phyloP scores from a whole-genome alignment of 2,888 invertebrate genomes.

The Clostera curtula region DNA sequence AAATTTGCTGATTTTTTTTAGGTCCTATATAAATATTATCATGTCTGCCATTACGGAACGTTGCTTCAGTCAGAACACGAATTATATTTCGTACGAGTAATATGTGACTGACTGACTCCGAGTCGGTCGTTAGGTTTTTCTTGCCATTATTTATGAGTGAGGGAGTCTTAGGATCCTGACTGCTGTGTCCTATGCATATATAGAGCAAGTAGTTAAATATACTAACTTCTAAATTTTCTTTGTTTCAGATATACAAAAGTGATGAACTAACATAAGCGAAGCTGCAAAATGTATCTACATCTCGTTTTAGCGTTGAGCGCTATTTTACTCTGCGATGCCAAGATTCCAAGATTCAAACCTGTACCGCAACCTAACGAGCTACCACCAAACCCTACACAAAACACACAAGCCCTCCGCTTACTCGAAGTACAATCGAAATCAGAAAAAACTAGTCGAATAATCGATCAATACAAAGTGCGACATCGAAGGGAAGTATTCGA shows the following conservation, averaged over 20 bases:
- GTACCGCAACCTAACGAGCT: slow-evolving; percentile 45
- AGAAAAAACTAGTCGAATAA: slow-evolving; percentile 53
- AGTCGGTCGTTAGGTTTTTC: too few species aligned
- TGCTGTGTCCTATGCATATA: too few species aligned
- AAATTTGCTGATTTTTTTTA: too few species aligned
- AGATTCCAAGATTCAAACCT: slow-evolving; percentile 49
- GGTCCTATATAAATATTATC: too few species aligned
- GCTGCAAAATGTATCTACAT: slow-evolving; percentile 59
- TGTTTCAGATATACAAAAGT: slow-evolving; percentile 55
- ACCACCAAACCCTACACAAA: slow-evolving; percentile 44
- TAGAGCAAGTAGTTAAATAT: too few species aligned
- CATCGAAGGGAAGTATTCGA: slow-evolving; percentile 59
- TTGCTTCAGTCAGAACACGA: too few species aligned
- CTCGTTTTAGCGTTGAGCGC: slow-evolving; percentile 48
- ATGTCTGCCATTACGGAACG: too few species aligned
- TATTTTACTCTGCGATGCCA: slow-evolving; percentile 59
- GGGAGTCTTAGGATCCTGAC: too few species aligned
- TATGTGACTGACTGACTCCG: too few species aligned
- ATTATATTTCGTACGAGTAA: too few species aligned
- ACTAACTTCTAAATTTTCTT: slow-evolving; percentile 22
- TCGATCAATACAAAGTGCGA: slow-evolving; percentile 50
- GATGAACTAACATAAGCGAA: too few species aligned
- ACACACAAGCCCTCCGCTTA: slow-evolving; percentile 39
- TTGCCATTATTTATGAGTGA: too few species aligned
- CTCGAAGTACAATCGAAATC: slow-evolving; percentile 49